A percentile compares a stretch with the other conserved stretches of the same genome.
Evolutionary conservation across 1,140 invertebrate species (phyloP).

Genomic region (Venustaconcha ellipsiformis): DNA sequence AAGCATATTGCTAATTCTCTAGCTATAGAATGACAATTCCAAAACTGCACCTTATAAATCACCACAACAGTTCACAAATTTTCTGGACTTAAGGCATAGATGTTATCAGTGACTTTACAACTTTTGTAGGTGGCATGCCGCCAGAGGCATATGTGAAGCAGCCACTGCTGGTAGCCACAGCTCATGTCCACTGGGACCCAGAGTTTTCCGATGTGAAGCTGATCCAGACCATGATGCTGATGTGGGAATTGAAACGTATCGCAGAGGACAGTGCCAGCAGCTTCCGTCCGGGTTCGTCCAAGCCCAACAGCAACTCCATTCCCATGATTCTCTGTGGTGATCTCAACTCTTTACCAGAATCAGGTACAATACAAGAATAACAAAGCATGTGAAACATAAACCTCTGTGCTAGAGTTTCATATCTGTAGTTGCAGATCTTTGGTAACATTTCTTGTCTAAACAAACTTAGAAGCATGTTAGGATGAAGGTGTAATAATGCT

Average conservation of each 20-base stretch:
- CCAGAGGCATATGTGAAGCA: slow-evolving; percentile 78
- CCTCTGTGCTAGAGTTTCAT: too few relatives aligned
- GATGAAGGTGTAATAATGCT: too few relatives aligned
- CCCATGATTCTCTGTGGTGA: slow-evolving; percentile 97
- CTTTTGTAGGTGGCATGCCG: slow-evolving; percentile 74
- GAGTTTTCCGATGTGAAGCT: slow-evolving; percentile 99
- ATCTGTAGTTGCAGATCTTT: too few relatives aligned
- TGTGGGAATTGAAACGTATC: slow-evolving; percentile 81
- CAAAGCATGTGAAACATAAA: too few relatives aligned
- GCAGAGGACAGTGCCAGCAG: slow-evolving; percentile 55
- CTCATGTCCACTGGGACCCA: slow-evolving; percentile 99
- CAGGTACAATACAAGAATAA: slow-evolving; percentile 74
- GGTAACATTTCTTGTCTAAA: too few relatives aligned
- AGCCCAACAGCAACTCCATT: slow-evolving; percentile 80
- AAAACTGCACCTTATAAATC: too few relatives aligned
- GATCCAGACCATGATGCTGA: slow-evolving; percentile 99
- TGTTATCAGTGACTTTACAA: slow-evolving; percentile 1
- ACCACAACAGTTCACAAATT: too few relatives aligned
- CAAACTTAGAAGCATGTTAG: too few relatives aligned
- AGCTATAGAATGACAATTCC: too few relatives aligned
- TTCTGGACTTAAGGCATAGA: background rate
- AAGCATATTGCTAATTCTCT: too few relatives aligned
- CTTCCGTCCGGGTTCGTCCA: slow-evolving; percentile 42
- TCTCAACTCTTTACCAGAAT: slow-evolving; percentile 98
- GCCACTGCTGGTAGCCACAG: slow-evolving; percentile 94